Evolutionary conservation across 2,797 vertebrate genomes (phyloP), one percentile per base, ranked within the genome.

Genomic region (Lithobates pipiens): DNA sequence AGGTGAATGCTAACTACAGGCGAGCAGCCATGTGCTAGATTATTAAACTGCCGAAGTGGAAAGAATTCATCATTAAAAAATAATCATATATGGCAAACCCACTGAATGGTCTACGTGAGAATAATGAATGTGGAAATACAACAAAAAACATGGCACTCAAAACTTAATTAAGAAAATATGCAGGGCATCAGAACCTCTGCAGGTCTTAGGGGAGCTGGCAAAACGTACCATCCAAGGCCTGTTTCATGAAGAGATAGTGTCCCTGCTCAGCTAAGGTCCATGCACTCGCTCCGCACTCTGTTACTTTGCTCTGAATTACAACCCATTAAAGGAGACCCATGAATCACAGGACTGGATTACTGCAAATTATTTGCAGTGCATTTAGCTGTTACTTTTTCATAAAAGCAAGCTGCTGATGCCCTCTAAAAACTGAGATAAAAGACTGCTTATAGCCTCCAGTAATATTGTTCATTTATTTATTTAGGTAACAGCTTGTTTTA

Each of bases 61-160:
- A 95, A 96, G 95, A 95, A 95, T 95, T 95, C 94, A 95, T 96
- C 95, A 96, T 96, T 96, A 96, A 96, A 96, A 96, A 96, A 96
- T 96, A 96, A 96, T 96, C 95, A 96, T 96, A 96, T 94, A 95
- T 96, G 95, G 95, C 95, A 96, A 96, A 96, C 92, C 94, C 86
- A 87, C 93, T 94, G 94, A 96, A 96, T 93, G 94, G 93, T 93
- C 93, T 94, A 94, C 91, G 91, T 95, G 95, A 95, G 94, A 92
- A 94, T 96, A 96, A 96, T 96, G 95, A 96, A 96, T 95, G 94
- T 95, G 94, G 95, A 96, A 95, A 96, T 94, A 95, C 95, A 95
- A 94, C 94, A 94, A 95, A 95, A 95, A 95, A 95, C 94, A 95
- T 92, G 92, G 95, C 95, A 94, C 95, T 95, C 94, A 95, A 95